Conservation (phyloP, 2,113 vertebrate genomes). For the Pionites leucogaster region DNA sequence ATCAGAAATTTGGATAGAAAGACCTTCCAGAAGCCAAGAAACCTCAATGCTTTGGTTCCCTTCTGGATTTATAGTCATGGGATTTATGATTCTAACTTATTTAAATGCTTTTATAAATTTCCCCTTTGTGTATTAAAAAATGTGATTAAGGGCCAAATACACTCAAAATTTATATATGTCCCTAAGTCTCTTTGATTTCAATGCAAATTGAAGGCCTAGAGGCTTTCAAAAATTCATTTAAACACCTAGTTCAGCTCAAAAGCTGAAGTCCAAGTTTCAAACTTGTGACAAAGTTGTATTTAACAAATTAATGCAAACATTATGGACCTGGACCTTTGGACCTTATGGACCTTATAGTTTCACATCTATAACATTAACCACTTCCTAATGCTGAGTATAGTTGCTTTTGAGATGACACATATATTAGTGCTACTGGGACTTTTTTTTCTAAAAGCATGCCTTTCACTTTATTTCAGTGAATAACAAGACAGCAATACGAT, state of each 20-base stretch:
- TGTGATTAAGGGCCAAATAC: background rate
- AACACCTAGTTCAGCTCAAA: background rate
- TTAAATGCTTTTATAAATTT: background rate
- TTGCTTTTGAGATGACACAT: background rate
- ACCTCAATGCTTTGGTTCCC: background rate
- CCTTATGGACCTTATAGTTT: too few relatives aligned
- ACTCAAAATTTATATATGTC: background rate
- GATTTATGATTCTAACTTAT: background rate
- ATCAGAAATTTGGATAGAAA: background rate
- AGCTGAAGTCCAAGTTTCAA: background rate
- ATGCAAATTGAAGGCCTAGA: background rate
- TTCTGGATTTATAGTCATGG: background rate
- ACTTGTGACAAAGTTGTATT: background rate
- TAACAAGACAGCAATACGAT: background rate
- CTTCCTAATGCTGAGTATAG: background rate
- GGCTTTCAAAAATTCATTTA: background rate
- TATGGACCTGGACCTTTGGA: background rate
- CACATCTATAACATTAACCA: background rate
- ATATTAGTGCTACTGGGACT: background rate
- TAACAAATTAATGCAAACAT: background rate
- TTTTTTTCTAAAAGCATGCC: background rate
- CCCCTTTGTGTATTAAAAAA: background rate
- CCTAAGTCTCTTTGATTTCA: background rate
- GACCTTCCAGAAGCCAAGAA: slow-evolving; percentile 7
- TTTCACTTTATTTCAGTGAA: background rate